A percentile compares a stretch with the other conserved stretches of the same genome.
Conservation (phyloP, 2,113 vertebrate species). For the Lathamus discolor region DNA sequence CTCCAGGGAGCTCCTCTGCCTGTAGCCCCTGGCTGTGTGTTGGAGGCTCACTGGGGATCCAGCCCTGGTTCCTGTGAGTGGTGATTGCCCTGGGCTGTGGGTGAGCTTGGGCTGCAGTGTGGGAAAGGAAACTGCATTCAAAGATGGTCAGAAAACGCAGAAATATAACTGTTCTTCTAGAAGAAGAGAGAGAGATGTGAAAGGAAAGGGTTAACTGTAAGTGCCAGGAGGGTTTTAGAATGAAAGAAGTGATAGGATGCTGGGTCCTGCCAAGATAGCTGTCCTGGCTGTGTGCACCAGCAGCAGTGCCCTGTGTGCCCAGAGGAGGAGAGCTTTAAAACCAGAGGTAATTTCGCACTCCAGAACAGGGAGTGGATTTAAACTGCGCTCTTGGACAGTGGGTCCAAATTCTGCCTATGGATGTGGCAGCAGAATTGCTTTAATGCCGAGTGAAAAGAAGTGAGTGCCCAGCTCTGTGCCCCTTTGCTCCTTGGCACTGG, state of each 20-base stretch:
- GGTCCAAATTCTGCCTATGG: background rate
- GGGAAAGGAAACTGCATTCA: background rate
- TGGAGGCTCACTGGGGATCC: background rate
- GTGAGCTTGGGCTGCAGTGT: background rate
- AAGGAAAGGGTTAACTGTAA: background rate
- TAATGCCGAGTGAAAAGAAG: background rate
- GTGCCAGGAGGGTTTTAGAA: background rate
- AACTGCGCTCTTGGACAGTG: background rate
- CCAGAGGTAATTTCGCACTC: background rate
- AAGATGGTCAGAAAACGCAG: background rate
- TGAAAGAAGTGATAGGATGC: background rate
- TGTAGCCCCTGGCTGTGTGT: background rate
- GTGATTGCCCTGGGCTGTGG: background rate
- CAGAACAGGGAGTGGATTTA: background rate
- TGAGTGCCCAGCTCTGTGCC: background rate
- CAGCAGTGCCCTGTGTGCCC: background rate
- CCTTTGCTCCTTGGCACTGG: background rate
- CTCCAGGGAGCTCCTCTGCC: background rate
- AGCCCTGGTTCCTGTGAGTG: accelerated
- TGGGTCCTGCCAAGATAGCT: background rate
- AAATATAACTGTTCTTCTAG: background rate
- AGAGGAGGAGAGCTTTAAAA: background rate
- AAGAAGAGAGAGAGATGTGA: background rate
- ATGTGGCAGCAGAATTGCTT: background rate
- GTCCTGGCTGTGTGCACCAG: background rate